phyloP scores from a whole-genome alignment of 2,888 invertebrate species.

The Limnephilus auricula region DNA sequence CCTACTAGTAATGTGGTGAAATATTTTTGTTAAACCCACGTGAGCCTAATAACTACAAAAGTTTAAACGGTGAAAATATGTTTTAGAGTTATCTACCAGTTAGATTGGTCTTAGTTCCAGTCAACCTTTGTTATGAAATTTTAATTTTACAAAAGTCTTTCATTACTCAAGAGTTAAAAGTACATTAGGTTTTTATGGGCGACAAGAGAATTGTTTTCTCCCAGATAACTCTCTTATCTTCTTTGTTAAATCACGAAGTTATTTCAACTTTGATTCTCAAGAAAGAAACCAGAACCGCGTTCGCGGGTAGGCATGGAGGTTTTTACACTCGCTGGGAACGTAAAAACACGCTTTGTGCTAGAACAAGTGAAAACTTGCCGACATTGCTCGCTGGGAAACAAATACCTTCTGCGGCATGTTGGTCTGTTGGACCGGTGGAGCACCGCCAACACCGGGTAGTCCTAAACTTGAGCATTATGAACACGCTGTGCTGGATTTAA shows the following conservation, averaged over 20 bases:
- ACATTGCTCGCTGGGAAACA: neutral
- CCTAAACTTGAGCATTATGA: conserved; percentile 15
- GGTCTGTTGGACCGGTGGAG: neutral
- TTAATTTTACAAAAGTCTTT: neutral
- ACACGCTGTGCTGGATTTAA: conserved; percentile 37
- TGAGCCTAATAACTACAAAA: neutral
- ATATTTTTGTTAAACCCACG: neutral
- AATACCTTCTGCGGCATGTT: conserved; percentile 6
- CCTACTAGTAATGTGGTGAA: neutral
- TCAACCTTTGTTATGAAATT: conserved; percentile 37
- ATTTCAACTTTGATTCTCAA: conserved; percentile 12
- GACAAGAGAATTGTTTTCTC: conserved; percentile 36
- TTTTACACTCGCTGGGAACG: conserved; percentile 1
- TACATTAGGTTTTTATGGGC: conserved; percentile 23
- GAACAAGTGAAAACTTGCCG: conserved; percentile 15
- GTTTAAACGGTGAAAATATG: neutral
- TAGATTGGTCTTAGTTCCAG: neutral
- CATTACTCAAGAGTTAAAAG: conserved; percentile 29
- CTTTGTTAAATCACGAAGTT: conserved; percentile 15
- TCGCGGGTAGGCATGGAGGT: neutral
- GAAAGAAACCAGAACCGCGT: neutral
- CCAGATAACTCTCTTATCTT: conserved; percentile 30
- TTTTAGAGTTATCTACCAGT: neutral
- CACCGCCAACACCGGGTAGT: neutral
- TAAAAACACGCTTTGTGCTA: conserved; percentile 13